Base-by-base conservation (phyloP, 2,113 vertebrate genomes). In the Cyanistes caeruleus region DNA sequence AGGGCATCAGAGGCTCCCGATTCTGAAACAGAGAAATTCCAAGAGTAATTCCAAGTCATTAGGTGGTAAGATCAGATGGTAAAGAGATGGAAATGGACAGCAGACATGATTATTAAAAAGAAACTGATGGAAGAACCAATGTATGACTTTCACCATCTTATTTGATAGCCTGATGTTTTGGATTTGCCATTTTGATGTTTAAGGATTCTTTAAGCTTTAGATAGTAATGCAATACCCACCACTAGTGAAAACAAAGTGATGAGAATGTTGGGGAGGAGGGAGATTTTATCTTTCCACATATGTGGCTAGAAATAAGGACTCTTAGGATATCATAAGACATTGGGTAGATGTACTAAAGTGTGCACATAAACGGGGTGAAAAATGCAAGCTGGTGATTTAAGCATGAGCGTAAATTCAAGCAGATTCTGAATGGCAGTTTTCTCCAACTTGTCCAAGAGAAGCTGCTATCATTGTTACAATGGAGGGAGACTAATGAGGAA, bases 1-100 rank as follows among this genome's bases (percentile, higher is more conserved):
- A 99, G 56, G 99, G 99, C 99, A 99, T 99, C 97, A 99, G 98
- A 41, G 99, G 99, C 93, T 99, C 99, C 60, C 99, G 99, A 96
- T 99, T 99, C 99, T 99, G 96, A 68, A 98, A 95, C 23, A 93
- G n/a, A 92, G 51, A 89, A 93, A 80, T 39, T 39, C 39, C 39
- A 39, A 39, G 39, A 23, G 44, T 33, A 62, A 93, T 44, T 83
- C 79, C 55, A 73, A n/a, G 60, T 85, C 73, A 75, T 55, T 87
- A 91, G 46, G 46, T 27, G 13, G 39, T 35, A 69, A 67, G 20
- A 60, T 68, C 80, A 72, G 56, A 64, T 15, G 7, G 56, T 31
- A 78, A 75, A 13, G 37, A 70, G 37, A 70, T 5, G 21, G 43
- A 84, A 77, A 69, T 8, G 23, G 27, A 65, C 31, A 62, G 43